Evolutionary conservation across 2,113 vertebrate species (phyloP), one percentile per base, ranked within the genome.

Genomic region (Trogon melanurus): DNA sequence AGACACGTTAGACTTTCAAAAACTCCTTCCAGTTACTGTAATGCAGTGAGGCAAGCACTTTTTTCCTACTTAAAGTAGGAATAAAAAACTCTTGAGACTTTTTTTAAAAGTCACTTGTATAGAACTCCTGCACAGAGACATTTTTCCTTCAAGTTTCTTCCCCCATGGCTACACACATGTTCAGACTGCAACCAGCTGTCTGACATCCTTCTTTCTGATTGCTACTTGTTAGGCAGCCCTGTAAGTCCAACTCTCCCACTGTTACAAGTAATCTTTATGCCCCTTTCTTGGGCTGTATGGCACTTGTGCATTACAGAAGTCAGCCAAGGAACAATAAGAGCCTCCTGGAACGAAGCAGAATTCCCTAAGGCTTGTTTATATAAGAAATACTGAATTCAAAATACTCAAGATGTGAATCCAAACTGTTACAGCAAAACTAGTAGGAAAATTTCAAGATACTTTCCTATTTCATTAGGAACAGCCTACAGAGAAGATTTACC

Each of bases 181-280:
- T 12, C 62, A 83, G 81, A 21, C 78, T 88, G 67, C 91, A 89
- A 44, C 73, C 67, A 93, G 53, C 81, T 89, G 66, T 26, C 78
- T 70, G 54, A 73, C 79, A 93, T 82, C 67, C 70, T 88, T 79
- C 81, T 79, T 78, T 22, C 30, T 66, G 74, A 88, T 27, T 50
- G 71, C 74, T 95, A 56, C 62, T 85, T 60, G 3, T 32, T 72
- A 66, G 60, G 38, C 54, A 70, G 3, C 47, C 45, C 62, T 82
- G 19, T 25, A 65, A 79, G 23, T 2, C 38, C 14, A 53, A 29
- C 41, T n/a, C 50, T 94, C 71, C 94, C 51, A 47, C 74, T 79
- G 81, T 5, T 62, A 32, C 27, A 38, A 47, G 48, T 25, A 73
- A 73, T 58, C 91, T 66, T 79, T n/a, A 47, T 11, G 30, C 6